A percentile compares a stretch with the other conserved stretches of the same genome.
Conservation (phyloP, 2,888 invertebrate genomes). For the Platynereis dumerilii region DNA sequence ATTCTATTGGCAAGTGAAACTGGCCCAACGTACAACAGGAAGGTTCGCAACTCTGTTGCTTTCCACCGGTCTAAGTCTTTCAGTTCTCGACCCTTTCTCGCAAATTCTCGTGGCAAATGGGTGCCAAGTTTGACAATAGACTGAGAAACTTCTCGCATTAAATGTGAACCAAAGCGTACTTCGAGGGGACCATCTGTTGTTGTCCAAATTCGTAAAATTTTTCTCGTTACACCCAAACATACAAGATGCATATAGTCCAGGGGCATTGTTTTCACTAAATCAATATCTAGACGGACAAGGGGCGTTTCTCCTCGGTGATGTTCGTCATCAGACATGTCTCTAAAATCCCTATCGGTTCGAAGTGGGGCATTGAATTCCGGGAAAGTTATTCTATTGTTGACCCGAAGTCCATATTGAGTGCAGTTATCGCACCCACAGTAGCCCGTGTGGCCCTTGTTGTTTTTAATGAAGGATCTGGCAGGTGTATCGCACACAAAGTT, state of each 20-base stretch:
- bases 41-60: conserved; percentile 45
- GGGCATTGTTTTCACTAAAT: neutral
- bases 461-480: conserved; percentile 28
- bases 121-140: conserved; percentile 18
- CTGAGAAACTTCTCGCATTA: conserved; percentile 19
- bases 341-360: neutral
- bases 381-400: conserved; percentile 7
- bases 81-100: conserved; percentile 38
- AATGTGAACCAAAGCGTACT: conserved; percentile 16
- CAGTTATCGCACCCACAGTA: conserved; percentile 33
- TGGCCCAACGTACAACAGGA: conserved; percentile 44
- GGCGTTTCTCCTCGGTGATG: neutral
- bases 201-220: conserved; percentile 37
- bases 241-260: conserved; percentile 54
- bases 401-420: conserved; percentile 20
- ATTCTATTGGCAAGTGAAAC: conserved; percentile 36
- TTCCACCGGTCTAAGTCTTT: conserved; percentile 44
- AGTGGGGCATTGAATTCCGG: neutral
- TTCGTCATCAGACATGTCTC: neutral
- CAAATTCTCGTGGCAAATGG: conserved; percentile 40
- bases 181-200: conserved; percentile 37
- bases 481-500: conserved; percentile 34
- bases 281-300: neutral
- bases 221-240: conserved; percentile 46
- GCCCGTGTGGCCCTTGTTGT: conserved; percentile 25